Base-by-base conservation (phyloP, 2,888 invertebrate species). In the Macaria liturata region DNA sequence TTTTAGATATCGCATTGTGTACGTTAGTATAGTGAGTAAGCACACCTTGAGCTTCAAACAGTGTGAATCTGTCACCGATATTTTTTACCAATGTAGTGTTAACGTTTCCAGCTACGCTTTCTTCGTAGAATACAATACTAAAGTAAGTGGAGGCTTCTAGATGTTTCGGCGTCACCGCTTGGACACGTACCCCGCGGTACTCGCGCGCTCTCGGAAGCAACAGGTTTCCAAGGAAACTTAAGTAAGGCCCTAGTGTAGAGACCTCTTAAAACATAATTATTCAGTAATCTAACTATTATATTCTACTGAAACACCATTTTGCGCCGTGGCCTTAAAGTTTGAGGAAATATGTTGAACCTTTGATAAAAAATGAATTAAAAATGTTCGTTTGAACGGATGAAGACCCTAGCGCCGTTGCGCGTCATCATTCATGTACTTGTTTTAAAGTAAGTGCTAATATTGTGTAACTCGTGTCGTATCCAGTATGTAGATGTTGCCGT, bases 261-360 rank as follows among this genome's bases (percentile, higher is more conserved):
- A 80, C 87, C 82, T 80, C 78, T 76, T 80, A 78, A 74, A 76
- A 78, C 75, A 72, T 77, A 78, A 81, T 77, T 80, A 71, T 79
- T 77, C 84, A 85, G 82, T 86, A 83, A 85, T 84, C 55, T 59
- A 80, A 87, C 84, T 86, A 83, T 69, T 83, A 78, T 82, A 84
- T 85, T 85, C 86, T 89, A 91, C 91, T 90, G 88, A 90, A 86
- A 91, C 91, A 91, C 91, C 91, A 91, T 86, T 81, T 86, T 89
- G 88, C 84, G 89, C 91, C 88, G 91, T 91, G 91, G 91, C 91
- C 91, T 91, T 91, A 91, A 89, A 88, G 78, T 60, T 86, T 82
- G 79, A 88, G 84, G 88, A 87, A 84, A 88, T 88, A 79, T 87
- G 86, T 89, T 86, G 59, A 78, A 84, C 82, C 84, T 88, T 88